Conservation (phyloP, 2,797 vertebrate species). For the Echiichthys vipera region DNA sequence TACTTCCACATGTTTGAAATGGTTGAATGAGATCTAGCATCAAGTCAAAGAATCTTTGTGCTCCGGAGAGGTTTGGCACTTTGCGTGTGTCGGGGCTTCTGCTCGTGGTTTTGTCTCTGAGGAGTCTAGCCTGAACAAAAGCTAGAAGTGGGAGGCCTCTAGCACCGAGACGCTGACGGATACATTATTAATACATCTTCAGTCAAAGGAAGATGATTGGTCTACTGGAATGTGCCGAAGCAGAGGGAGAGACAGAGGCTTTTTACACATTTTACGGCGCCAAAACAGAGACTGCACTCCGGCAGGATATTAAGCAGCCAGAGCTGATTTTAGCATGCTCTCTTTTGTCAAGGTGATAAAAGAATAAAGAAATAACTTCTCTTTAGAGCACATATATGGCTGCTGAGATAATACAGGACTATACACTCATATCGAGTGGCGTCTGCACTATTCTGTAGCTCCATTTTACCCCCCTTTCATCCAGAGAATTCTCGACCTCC, state of each 20-base stretch:
- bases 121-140: conserved; percentile 37
- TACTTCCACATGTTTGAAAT: conserved; percentile 34
- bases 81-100: conserved; percentile 11
- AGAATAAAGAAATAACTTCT: conserved; percentile 20
- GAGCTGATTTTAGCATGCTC: conserved; percentile 31
- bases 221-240: conserved; percentile 42
- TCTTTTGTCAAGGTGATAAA: conserved; percentile 43
- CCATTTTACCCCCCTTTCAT: conserved; percentile 45
- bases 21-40: conserved; percentile 33
- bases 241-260: not conserved
- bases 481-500: conserved; percentile 32
- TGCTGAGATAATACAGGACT: conserved; percentile 7
- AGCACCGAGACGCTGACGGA: conserved; percentile 31
- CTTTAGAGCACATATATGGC: conserved; percentile 24
- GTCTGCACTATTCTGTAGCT: conserved; percentile 9
- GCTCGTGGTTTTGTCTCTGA: conserved; percentile 36
- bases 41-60: conserved; percentile 12
- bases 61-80: conserved; percentile 23
- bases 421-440: not conserved
- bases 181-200: conserved; percentile 70
- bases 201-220: conserved; percentile 22
- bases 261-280: not conserved
- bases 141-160: conserved; percentile 26
- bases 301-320: not conserved
- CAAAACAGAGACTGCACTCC: conserved; percentile 18